These are phyloP conservation scores for Sycophila sp. DNA, from an alignment of 1,140 invertebrate species.

Conservation along the genomic window DNA sequence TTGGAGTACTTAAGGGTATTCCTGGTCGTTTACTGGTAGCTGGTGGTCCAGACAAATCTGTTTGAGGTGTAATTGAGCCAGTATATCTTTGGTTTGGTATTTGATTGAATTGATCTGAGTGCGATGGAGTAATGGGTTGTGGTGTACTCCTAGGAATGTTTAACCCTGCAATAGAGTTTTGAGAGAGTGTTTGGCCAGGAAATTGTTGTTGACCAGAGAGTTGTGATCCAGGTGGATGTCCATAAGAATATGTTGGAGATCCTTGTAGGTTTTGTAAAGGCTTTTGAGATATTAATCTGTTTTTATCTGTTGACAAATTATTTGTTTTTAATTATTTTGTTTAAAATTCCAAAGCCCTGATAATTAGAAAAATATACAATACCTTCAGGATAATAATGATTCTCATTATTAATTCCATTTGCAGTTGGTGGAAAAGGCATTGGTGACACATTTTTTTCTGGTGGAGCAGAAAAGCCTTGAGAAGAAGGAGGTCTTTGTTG, in stretches of 20 bases:
- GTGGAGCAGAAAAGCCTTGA: constrained; percentile 1
- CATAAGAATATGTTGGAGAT: constrained; percentile 38
- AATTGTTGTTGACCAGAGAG: constrained; percentile 32
- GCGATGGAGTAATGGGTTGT: constrained; percentile 33
- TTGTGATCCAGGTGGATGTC: constrained; percentile 13
- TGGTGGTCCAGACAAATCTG: constrained; percentile 46
- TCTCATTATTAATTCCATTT: constrained; percentile 47
- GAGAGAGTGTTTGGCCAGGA: constrained; percentile 18
- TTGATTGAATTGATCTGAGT: constrained; percentile 1
- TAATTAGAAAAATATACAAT: background rate
- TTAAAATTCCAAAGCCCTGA: background rate
- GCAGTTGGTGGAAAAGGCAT: constrained; percentile 40
- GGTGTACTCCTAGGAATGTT: constrained; percentile 35
- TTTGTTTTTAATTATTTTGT: constrained; percentile 28
- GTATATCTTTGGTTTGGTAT: constrained; percentile 10
- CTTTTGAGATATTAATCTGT: constrained; percentile 47
- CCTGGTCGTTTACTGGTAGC: constrained; percentile 37
- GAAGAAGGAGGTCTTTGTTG: constrained; percentile 41
- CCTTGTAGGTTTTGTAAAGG: constrained; percentile 42
- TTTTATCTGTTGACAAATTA: constrained; percentile 43
- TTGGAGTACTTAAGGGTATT: constrained; percentile 32
- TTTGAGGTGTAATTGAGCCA: constrained; percentile 42
- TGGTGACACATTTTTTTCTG: constrained; percentile 37
- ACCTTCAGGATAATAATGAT: constrained; percentile 40
- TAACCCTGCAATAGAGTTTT: constrained; percentile 20